phyloP scores from a whole-genome alignment of 2,888 invertebrate genomes.

The Papilio gigon region DNA sequence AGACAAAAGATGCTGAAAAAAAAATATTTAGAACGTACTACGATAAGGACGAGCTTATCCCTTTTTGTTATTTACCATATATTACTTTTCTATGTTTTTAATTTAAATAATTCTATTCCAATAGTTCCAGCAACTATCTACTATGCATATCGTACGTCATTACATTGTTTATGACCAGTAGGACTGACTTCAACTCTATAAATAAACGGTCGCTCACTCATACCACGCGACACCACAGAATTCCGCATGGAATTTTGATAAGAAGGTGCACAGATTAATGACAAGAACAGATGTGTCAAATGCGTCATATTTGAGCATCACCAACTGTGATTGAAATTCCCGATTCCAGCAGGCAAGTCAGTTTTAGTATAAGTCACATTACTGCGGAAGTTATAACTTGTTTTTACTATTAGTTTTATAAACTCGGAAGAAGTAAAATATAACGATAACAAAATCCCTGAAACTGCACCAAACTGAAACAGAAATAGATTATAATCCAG shows the following conservation, averaged over 20 bases:
- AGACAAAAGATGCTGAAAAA: no score
- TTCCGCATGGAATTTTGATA: slow-evolving; percentile 37
- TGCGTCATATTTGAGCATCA: neutral
- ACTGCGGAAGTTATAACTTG: neutral
- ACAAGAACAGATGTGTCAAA: slow-evolving; percentile 12
- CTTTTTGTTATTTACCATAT: no score
- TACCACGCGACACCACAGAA: slow-evolving; percentile 32
- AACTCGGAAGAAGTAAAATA: neutral
- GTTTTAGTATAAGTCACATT: neutral
- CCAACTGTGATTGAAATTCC: neutral
- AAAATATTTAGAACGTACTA: no score
- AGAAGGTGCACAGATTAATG: slow-evolving; percentile 28
- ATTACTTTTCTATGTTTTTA: neutral
- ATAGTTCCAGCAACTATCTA: slow-evolving; percentile 24
- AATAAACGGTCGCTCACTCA: slow-evolving; percentile 59
- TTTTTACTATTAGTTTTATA: neutral
- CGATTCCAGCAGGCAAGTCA: neutral
- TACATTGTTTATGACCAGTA: slow-evolving; percentile 52
- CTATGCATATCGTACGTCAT: slow-evolving; percentile 38
- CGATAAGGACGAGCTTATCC: no score
- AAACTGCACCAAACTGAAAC: no score
- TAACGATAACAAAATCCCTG: no score
- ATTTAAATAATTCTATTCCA: slow-evolving; percentile 2
- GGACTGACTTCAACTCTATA: slow-evolving; percentile 74
- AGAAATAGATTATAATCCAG: no score